These are phyloP conservation scores for Athalia cordata DNA, from an alignment of 2,888 invertebrate genomes.

Conservation along the genomic window DNA sequence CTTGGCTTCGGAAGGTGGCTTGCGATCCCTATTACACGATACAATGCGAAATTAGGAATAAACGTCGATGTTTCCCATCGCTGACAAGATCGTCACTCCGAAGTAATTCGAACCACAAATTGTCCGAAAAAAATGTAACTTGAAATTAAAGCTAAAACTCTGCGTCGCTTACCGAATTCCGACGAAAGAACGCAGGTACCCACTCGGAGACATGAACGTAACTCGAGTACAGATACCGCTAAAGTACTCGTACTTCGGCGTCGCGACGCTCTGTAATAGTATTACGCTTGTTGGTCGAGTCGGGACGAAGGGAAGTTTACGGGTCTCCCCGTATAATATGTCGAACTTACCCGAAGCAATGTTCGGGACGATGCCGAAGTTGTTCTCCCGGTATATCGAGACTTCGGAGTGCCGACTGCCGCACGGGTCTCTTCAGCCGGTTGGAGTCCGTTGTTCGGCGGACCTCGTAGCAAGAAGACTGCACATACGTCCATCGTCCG, in stretches of 20 bases:
- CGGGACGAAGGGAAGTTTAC: slow-evolving; percentile 29
- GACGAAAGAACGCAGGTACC: too few species aligned
- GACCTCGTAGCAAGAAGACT: slow-evolving; percentile 40
- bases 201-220: too few species aligned
- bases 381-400: slow-evolving; percentile 54
- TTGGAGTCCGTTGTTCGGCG: slow-evolving; percentile 48
- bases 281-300: slow-evolving; percentile 22
- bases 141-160: too few species aligned
- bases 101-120: too few species aligned
- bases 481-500: slow-evolving; percentile 16
- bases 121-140: too few species aligned
- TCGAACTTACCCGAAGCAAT: slow-evolving; percentile 57
- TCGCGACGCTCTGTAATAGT: slow-evolving; percentile 40
- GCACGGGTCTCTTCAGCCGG: slow-evolving; percentile 64
- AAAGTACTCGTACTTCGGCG: slow-evolving; percentile 5
- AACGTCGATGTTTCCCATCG: neutral
- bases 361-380: slow-evolving; percentile 53
- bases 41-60: slow-evolving; percentile 3
- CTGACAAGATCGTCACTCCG: neutral
- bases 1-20: slow-evolving; percentile 18
- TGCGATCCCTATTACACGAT: slow-evolving; percentile 12
- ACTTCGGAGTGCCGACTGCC: slow-evolving; percentile 49
- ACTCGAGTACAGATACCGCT: too few species aligned
- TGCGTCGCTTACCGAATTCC: too few species aligned
- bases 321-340: slow-evolving; percentile 26